phyloP scores from a whole-genome alignment of 2,797 vertebrate species.

The Thalassophryne amazonica region DNA sequence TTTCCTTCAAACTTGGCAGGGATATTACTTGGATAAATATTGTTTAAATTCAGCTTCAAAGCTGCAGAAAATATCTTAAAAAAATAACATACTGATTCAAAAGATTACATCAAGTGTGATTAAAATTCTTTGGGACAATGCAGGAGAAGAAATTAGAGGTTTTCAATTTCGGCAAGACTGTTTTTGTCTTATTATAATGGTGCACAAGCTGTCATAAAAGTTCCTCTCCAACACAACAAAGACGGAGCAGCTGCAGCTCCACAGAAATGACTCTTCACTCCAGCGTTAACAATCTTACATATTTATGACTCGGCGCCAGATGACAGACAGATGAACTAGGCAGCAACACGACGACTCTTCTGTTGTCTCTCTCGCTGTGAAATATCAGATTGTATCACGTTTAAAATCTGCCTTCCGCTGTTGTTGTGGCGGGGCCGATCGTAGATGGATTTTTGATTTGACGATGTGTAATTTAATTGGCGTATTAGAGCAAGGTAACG shows the following conservation, averaged over 20 bases:
- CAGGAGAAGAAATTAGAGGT: slow-evolving; percentile 18
- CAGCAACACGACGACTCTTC: slow-evolving; percentile 61
- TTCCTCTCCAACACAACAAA: slow-evolving; percentile 55
- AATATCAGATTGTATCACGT: slow-evolving; percentile 72
- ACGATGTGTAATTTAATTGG: slow-evolving; percentile 70
- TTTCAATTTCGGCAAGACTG: slow-evolving; percentile 36
- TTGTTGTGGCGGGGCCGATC: slow-evolving; percentile 69
- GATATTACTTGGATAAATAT: too few species aligned
- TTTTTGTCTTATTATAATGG: slow-evolving; percentile 49
- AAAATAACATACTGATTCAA: too few species aligned
- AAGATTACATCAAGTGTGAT: too few species aligned
- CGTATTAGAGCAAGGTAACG: slow-evolving; percentile 56
- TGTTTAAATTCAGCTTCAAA: too few species aligned
- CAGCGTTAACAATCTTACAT: slow-evolving; percentile 79
- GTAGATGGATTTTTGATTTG: slow-evolving; percentile 77
- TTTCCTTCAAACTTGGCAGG: too few species aligned
- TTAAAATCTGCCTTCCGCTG: slow-evolving; percentile 69
- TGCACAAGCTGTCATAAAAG: slow-evolving; percentile 62
- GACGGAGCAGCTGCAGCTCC: slow-evolving; percentile 48
- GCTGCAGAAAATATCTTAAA: too few species aligned
- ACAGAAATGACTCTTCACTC: slow-evolving; percentile 68
- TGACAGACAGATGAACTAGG: slow-evolving; percentile 71
- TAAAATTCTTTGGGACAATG: too few species aligned
- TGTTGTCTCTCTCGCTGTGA: slow-evolving; percentile 59
- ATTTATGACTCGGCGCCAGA: slow-evolving; percentile 80